phyloP scores from a whole-genome alignment of 2,888 invertebrate species.

The Lepidochrysops patricia region DNA sequence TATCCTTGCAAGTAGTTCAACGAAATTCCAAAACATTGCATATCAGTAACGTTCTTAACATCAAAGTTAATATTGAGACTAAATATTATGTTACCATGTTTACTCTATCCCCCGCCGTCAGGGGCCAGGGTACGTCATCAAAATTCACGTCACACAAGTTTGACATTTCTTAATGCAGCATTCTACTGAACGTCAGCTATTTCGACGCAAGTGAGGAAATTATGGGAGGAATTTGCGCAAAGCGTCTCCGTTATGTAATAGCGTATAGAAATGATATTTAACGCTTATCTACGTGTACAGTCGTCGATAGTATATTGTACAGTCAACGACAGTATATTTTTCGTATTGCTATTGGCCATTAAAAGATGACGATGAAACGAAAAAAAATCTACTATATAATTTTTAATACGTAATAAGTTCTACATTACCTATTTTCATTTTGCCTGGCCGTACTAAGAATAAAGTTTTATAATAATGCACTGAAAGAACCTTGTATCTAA shows the following conservation, averaged over 20 bases:
- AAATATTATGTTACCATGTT: background rate
- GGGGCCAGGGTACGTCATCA: background rate
- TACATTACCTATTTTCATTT: too few species aligned
- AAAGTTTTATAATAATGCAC: too few species aligned
- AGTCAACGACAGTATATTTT: background rate
- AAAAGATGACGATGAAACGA: too few species aligned
- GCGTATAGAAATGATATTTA: background rate
- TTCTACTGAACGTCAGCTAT: slow-evolving; percentile 11
- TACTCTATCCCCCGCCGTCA: background rate
- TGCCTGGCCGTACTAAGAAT: too few species aligned
- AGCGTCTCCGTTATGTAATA: background rate
- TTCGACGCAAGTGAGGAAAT: slow-evolving; percentile 9
- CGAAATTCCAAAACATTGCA: too few species aligned
- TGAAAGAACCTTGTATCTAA: too few species aligned
- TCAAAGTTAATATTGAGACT: background rate
- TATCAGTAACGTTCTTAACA: background rate
- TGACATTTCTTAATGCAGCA: slow-evolving; percentile 15
- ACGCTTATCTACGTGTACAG: background rate
- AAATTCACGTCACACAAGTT: slow-evolving; percentile 14
- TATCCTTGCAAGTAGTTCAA: too few species aligned
- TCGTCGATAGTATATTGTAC: background rate
- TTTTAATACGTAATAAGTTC: too few species aligned
- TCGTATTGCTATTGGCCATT: too few species aligned
- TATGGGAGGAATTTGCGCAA: slow-evolving; percentile 10
- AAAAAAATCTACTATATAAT: too few species aligned